Base-by-base conservation (phyloP, 2,113 vertebrate genomes). In the Suricata suricatta region DNA sequence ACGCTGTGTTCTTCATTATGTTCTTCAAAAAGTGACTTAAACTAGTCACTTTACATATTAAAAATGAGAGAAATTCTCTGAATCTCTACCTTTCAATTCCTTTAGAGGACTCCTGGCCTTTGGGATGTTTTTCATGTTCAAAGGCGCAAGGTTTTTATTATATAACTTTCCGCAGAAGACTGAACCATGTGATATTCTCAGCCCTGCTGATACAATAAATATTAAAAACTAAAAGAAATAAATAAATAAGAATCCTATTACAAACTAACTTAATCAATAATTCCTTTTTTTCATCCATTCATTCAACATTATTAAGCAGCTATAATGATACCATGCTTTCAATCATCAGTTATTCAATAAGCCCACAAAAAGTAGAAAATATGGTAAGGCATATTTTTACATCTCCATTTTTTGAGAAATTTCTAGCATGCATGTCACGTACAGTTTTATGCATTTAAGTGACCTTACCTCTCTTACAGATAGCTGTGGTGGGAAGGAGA, bases 401-500 rank as follows among this genome's bases (percentile, higher is more conserved):
- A 50, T 57, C 52, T 12, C 1, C 29, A 41, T 80, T 84, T 94
- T 88, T 72, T 31, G 16, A 81, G 83, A 88, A 92, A 88, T 80
- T 90, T 23, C 52, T 79, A 77, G 38, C 15, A 27, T 50, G 57
- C 25, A 85, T 50, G 83, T 92, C n/a, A 94, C 23, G 31, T 71
- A 66, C 3, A 80, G 33, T 74, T 86, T 66, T 38, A 84, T 31
- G 27, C 19, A 21, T 52, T n/a, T 50, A 90, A 88, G 93, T 54
- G 71, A 50, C 3, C 99, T 98, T 96, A 99, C 99, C 99, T 99
- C 99, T 96, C 99, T 99, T 90, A 99, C 99, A 64, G 99, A 99
- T 47, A 99, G 99, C 98, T 99, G 99, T 69, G 99, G 99, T 5
- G 99, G 99, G 4, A 99, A 99, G 10, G 99, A 99, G 31, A 99